These are phyloP conservation scores for Scleropages formosus DNA, from an alignment of 2,797 vertebrate genomes.

Conservation along the genomic window DNA sequence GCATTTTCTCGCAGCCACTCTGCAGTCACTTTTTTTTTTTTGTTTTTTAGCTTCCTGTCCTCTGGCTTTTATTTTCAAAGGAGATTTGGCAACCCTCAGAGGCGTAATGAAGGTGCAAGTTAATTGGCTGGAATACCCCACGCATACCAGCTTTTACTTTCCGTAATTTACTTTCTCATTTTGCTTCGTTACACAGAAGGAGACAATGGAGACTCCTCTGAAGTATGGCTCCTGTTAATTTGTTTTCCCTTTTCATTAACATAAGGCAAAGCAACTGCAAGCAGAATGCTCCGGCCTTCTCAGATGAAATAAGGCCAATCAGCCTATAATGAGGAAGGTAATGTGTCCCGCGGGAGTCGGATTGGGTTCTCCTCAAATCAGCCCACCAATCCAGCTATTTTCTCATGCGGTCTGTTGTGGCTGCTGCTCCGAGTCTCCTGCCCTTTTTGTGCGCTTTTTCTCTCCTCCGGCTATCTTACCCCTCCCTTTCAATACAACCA, in stretches of 20 bases:
- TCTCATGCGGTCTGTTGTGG: slow-evolving; percentile 56
- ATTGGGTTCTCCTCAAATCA: slow-evolving; percentile 83
- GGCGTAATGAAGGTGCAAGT: neutral
- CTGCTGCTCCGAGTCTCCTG: slow-evolving; percentile 36
- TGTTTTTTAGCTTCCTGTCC: no score
- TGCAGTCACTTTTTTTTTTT: no score
- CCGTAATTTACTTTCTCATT: slow-evolving; percentile 6
- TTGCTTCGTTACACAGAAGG: slow-evolving; percentile 10
- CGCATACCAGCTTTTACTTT: neutral
- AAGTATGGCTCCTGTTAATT: slow-evolving; percentile 60
- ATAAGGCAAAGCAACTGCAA: slow-evolving; percentile 67
- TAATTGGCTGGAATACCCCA: neutral
- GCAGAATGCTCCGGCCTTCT: slow-evolving; percentile 70
- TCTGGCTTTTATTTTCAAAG: neutral
- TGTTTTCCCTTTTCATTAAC: slow-evolving; percentile 65
- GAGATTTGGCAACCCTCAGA: neutral
- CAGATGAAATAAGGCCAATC: slow-evolving; percentile 82
- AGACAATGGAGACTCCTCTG: slow-evolving; percentile 36
- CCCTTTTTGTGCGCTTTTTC: slow-evolving; percentile 47
- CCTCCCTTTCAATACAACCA: slow-evolving; percentile 50
- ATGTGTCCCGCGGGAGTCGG: slow-evolving; percentile 80
- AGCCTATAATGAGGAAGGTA: slow-evolving; percentile 82
- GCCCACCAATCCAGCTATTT: slow-evolving; percentile 77
- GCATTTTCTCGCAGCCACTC: no score
- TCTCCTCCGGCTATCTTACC: slow-evolving; percentile 37